Percentiles rank a stretch among this genome's conserved stretches.
phyloP scores from a whole-genome alignment of 2,113 vertebrate genomes.

The Zosterops pallidus region DNA sequence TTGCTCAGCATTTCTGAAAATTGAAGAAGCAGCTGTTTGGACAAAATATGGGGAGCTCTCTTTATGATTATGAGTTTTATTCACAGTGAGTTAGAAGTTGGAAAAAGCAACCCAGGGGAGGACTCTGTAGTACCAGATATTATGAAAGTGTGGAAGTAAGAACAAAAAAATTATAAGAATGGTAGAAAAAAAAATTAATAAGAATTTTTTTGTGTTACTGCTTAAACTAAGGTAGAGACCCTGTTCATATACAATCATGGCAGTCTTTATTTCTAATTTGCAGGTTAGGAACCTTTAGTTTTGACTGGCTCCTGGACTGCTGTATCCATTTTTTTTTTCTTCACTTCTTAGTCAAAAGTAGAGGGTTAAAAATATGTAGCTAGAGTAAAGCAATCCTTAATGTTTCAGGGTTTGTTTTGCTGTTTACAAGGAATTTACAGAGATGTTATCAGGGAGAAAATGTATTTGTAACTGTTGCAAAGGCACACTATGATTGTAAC shows the following conservation, averaged over 20 bases:
- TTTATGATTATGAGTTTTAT: not conserved
- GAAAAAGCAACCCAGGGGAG: not conserved
- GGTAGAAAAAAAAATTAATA: not conserved
- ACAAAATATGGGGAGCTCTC: rapidly evolving
- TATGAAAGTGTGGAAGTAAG: not conserved
- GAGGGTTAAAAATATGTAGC: not conserved
- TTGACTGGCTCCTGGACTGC: not conserved
- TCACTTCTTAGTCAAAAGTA: not conserved
- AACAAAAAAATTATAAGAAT: not conserved
- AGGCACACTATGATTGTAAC: not conserved
- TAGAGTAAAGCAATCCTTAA: not conserved
- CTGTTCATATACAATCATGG: not conserved
- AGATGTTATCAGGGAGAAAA: not conserved
- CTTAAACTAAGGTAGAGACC: not conserved
- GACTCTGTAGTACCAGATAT: not conserved
- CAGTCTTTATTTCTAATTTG: not conserved
- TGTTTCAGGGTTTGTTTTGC: not conserved
- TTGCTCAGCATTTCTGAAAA: not conserved
- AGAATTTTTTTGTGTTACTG: not conserved
- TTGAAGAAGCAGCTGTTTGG: not conserved
- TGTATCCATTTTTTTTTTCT: not conserved
- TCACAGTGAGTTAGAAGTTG: not conserved
- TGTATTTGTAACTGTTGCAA: not conserved
- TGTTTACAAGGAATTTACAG: not conserved
- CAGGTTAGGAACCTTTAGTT: not conserved